Evolutionary conservation across 2,888 invertebrate genomes (phyloP).

Genomic region (Chesias legatella): DNA sequence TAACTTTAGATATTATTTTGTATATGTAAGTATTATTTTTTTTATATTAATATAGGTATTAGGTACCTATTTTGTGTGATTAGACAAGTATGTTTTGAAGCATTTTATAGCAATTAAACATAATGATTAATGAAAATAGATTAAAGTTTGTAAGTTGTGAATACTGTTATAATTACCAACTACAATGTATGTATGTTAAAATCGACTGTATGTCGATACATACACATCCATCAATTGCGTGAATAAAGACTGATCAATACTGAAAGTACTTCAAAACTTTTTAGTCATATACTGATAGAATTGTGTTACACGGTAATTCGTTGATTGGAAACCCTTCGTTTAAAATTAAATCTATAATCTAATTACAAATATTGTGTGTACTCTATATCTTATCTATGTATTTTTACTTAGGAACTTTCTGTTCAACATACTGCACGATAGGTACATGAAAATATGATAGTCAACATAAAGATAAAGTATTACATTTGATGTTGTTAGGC

Average conservation of each 20-base stretch:
- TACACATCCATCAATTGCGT: background rate
- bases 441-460: background rate
- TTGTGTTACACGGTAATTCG: constrained; percentile 65
- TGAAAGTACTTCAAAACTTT: constrained; percentile 30
- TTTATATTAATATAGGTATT: no score
- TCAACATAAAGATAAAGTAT: no score
- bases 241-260: constrained; percentile 20
- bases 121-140: background rate
- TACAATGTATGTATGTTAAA: no score
- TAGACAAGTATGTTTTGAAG: constrained; percentile 8
- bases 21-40: background rate
- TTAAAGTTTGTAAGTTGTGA: constrained; percentile 3
- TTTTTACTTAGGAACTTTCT: constrained; percentile 72
- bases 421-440: constrained; percentile 54
- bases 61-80: constrained; percentile 27
- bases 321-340: constrained; percentile 72
- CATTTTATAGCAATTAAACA: constrained; percentile 4
- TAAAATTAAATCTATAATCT: constrained; percentile 53
- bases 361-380: constrained; percentile 50
- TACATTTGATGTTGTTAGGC: no score
- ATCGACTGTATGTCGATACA: no score
- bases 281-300: constrained; percentile 41
- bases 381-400: constrained; percentile 52
- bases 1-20: constrained; percentile 1
- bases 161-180: constrained; percentile 13